Evolutionary conservation across 2,888 invertebrate species (phyloP), one percentile per base, ranked within the genome.

Genomic region (Leptopilina myrica): DNA sequence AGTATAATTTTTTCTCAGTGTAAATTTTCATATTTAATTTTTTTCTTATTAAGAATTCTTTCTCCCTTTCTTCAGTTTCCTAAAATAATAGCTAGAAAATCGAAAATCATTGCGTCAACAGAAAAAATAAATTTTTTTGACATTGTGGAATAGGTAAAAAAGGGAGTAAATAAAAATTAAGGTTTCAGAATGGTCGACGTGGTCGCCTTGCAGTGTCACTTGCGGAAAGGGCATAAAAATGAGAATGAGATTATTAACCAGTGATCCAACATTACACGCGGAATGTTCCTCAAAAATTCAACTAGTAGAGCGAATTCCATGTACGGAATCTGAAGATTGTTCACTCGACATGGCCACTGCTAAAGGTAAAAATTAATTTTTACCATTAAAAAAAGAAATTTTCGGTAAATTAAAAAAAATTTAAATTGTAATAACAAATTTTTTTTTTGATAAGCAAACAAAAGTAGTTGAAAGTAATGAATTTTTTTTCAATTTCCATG

Each of bases 161-260:
- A 43, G 53, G 12, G 11, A 64, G 40, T 73, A 62, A 33, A 78
- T 26, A 62, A 65, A 33, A 33, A 76, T 20, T 80, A 46, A 97
- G 79, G 95, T 97, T n/a, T 96, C 96, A 0, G 95, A 95, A 76
- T 98, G 98, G 98, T 95, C 96, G 79, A 95, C 96, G 84, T 98
- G 98, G 98, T 97, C 97, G 78, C 96, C 98, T 0, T 98, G 98
- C 92, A 96, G 96, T 76, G 96, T 96, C 0, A 95, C 96, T 8
- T 98, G 98, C 90, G 98, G 98, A 0, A 94, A 94, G 88, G 98
- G 98, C 0, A 94, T 96, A 15, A 93, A 94, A 81, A 92, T 95
- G 79, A 94, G 97, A 77, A 96, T 96, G 59, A 94, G 98, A 6
- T 93, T 97, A 83, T 88, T 95, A 20, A 89, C 95, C 80, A 95